Evolutionary conservation across 1,140 invertebrate species (phyloP).

Genomic region (Caenorhabditis inopinata): DNA sequence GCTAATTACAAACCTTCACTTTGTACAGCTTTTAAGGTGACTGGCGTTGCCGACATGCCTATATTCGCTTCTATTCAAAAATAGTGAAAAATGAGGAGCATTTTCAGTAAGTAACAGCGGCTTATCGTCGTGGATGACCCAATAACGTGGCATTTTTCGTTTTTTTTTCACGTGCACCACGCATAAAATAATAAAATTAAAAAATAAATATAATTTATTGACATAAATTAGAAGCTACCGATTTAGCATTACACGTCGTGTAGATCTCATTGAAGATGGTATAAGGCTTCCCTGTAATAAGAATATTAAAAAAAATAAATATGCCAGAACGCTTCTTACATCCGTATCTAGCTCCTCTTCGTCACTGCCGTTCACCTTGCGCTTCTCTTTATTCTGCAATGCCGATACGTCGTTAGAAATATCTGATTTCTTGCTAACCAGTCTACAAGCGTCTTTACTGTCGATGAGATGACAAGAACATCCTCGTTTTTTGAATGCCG

Average conservation of each 20-base stretch:
- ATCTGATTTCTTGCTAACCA: background rate
- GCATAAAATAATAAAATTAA: background rate
- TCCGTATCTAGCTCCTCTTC: background rate
- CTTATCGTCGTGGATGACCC: no score
- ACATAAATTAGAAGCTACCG: background rate
- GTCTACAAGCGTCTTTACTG: background rate
- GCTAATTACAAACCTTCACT: background rate
- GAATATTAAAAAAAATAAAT: background rate
- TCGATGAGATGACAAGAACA: background rate
- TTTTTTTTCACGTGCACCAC: no score
- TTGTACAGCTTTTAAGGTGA: conserved; percentile 29
- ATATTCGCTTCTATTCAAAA: background rate
- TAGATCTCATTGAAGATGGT: background rate
- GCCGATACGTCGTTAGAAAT: background rate
- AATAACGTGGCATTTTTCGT: background rate
- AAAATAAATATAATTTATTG: background rate
- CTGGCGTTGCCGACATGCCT: background rate
- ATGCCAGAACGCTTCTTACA: background rate
- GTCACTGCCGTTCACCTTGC: background rate
- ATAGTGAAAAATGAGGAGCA: background rate
- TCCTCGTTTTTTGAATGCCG: background rate
- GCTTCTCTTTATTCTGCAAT: background rate
- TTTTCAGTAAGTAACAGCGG: no score
- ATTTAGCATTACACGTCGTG: background rate
- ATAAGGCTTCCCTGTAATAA: background rate